Percentiles rank a stretch among this genome's conserved stretches.
These are phyloP conservation scores for Mythimna vitellina DNA, from an alignment of 2,888 invertebrate species.

Conservation along the genomic window DNA sequence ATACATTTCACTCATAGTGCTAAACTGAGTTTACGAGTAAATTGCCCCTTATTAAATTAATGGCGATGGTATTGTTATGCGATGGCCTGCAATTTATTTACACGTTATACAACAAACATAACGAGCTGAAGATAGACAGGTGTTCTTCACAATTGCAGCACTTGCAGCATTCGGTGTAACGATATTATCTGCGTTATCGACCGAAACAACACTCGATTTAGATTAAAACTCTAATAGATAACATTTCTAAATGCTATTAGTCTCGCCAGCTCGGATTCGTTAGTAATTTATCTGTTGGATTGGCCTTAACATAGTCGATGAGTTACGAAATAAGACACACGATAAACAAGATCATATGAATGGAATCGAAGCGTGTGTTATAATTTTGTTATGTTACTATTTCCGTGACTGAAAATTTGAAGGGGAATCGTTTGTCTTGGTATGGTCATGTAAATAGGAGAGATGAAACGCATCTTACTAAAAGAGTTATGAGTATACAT, in stretches of 20 bases:
- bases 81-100: conserved; percentile 59
- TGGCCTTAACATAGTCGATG: conserved; percentile 74
- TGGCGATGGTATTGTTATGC: conserved; percentile 59
- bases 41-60: conserved; percentile 55
- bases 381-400: conserved; percentile 42
- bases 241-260: conserved; percentile 77
- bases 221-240: conserved; percentile 69
- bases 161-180: conserved; percentile 59
- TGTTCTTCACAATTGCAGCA: conserved; percentile 66
- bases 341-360: conserved; percentile 74
- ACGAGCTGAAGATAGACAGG: conserved; percentile 59
- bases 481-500: no score
- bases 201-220: conserved; percentile 78
- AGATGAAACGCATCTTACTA: no score
- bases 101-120: conserved; percentile 69
- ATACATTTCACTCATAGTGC: conserved; percentile 43
- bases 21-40: conserved; percentile 49
- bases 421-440: no score
- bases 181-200: conserved; percentile 85
- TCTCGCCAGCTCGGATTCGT: conserved; percentile 77
- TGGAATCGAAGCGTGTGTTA: conserved; percentile 71
- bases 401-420: no score
- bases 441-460: no score
- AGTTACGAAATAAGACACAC: conserved; percentile 72
- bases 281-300: conserved; percentile 68